Percentiles rank a stretch among this genome's conserved stretches.
phyloP scores from a whole-genome alignment of 2,113 vertebrate genomes.

The Gulo gulo region DNA sequence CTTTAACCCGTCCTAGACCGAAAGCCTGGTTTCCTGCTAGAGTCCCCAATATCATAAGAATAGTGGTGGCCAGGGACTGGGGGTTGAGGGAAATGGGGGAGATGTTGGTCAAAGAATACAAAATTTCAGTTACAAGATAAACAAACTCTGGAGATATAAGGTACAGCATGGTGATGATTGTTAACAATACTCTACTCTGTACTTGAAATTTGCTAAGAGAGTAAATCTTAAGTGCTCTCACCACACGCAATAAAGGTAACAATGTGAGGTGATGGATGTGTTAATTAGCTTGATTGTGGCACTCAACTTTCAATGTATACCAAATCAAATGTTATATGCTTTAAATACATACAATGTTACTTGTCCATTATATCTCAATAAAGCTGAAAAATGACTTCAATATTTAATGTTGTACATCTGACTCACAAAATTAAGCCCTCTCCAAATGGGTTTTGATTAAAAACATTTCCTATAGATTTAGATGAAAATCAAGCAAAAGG shows the following conservation, averaged over 20 bases:
- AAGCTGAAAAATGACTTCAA: background rate
- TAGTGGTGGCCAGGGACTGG: background rate
- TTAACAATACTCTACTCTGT: background rate
- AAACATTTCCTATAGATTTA: background rate
- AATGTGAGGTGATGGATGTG: background rate
- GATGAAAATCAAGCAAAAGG: constrained; percentile 32
- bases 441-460: constrained; percentile 1
- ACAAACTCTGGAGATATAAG: background rate
- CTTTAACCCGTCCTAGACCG: background rate
- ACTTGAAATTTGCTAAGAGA: background rate
- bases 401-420: constrained; percentile 1
- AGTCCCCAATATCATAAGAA: background rate
- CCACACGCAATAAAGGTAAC: background rate
- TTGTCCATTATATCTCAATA: background rate
- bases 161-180: background rate
- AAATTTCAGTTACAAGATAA: background rate
- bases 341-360: constrained; percentile 4
- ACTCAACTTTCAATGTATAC: background rate
- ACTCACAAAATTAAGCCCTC: constrained; percentile 37
- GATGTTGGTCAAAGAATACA: background rate
- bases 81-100: background rate
- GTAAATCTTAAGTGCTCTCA: background rate
- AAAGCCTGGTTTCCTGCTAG: background rate
- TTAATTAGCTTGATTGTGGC: background rate
- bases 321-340: background rate